Evolutionary conservation across 2,888 invertebrate species (phyloP), one percentile per base, ranked within the genome.

Genomic region (Macrophya alboannulata): DNA sequence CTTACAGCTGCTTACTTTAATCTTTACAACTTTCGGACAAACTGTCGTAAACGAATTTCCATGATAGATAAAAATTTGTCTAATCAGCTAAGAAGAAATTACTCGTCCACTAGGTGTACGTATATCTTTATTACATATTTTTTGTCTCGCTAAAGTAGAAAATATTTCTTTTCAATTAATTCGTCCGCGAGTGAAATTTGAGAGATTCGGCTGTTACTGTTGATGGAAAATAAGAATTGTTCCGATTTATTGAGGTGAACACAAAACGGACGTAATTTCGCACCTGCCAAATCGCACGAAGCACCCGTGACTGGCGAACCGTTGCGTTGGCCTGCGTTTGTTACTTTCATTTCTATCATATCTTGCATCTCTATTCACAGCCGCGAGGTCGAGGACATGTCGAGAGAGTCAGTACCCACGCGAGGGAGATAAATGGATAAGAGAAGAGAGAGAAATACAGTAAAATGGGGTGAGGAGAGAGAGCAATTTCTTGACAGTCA

Each of bases 331-430:
- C 81, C 25, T 48, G 81, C 9, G 43, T 77, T 79, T 72, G 45
- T 51, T 79, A 85, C 82, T 85, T 85, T 85, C 85, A 79, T 85
- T 85, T 43, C 84, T 55, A 71, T 51, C 21, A 37, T 85, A 71
- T 59, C 85, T 72, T 37, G 21, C 59, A 85, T 85, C 85, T 71
- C 79, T 68, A 82, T 59, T 51, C 65, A 43, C 9, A 68, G 43
- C 17, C 59, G 65, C 21, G 82, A 85, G 85, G 85, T 82, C 82
- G 82, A 85, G 85, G 85, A 85, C 72, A 85, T 79, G 55, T 82
- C 51, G 21, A 79, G 85, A 40, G 77, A 72, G 84, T 31, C 43
- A n/a, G 45, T 43, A 10, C 31, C 25, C 68, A 37, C 8, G 43
- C 45, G 83, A 71, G 48, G 9, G 68, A 83, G 85, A 40, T 25